Evolutionary conservation across 2,797 vertebrate species (phyloP).

Genomic region (Fistularia tabacaria): DNA sequence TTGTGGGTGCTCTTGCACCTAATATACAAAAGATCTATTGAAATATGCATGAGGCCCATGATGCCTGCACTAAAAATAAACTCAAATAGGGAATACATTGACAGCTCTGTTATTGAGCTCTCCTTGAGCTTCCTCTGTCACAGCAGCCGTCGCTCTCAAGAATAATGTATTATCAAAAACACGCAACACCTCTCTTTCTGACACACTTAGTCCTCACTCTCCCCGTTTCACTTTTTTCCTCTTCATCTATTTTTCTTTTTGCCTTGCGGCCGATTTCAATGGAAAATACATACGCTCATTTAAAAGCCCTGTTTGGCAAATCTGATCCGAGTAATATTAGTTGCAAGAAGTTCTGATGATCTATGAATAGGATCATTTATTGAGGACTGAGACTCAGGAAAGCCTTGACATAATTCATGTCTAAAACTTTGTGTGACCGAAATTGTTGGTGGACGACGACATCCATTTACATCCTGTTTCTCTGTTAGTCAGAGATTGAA

Average conservation of each 20-base stretch:
- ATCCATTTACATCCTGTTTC: no score
- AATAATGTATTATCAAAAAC: conserved; percentile 68
- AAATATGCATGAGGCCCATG: conserved; percentile 84
- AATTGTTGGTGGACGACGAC: no score
- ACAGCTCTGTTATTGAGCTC: conserved; percentile 85
- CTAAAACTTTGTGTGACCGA: no score
- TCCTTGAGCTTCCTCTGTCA: conserved; percentile 80
- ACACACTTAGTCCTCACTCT: conserved; percentile 19
- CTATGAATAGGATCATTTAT: no score
- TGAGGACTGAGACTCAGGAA: no score
- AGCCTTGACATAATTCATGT: no score
- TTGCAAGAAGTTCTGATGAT: no score
- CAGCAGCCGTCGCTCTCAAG: conserved; percentile 63
- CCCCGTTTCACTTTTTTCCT: conserved; percentile 1
- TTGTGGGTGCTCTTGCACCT: conserved; percentile 73
- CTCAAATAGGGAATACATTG: conserved; percentile 84
- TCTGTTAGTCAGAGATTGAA: no score
- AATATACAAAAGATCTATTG: conserved; percentile 84
- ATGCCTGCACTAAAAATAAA: conserved; percentile 84
- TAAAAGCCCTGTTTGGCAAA: no score
- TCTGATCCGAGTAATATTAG: no score
- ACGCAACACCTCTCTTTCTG: conserved; percentile 35
- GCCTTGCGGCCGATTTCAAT: conserved; percentile 24
- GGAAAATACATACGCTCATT: background rate
- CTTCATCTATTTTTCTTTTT: conserved; percentile 6